A percentile compares a stretch with the other conserved stretches of the same genome.
Conservation (phyloP, 1,140 invertebrate species). For the Camponotus vicinus region DNA sequence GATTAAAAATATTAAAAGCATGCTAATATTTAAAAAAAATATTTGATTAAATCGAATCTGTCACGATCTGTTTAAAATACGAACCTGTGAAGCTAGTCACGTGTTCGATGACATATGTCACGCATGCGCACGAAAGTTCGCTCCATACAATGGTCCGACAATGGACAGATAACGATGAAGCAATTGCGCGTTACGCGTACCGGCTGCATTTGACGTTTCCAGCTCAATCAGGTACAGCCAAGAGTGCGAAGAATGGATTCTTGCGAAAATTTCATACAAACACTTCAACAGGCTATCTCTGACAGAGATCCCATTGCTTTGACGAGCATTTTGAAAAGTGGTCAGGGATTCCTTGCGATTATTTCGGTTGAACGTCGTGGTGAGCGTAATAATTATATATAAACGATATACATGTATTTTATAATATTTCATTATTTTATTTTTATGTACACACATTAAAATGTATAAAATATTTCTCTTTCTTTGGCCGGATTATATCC, state of each 20-base stretch:
- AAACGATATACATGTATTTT: neutral
- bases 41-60: too few species aligned
- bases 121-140: too few species aligned
- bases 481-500: neutral
- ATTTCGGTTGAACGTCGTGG: constrained; percentile 71
- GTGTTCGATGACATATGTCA: too few species aligned
- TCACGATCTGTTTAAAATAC: too few species aligned
- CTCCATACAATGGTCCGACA: too few species aligned
- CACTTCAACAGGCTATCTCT: constrained; percentile 56
- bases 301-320: constrained; percentile 57
- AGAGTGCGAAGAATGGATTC: constrained; percentile 73
- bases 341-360: constrained; percentile 68
- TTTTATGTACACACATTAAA: too few species aligned
- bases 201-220: neutral
- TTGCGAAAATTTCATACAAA: constrained; percentile 70
- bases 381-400: constrained; percentile 37
- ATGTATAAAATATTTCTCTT: neutral
- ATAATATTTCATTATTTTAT: neutral
- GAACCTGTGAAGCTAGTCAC: too few species aligned
- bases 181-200: neutral
- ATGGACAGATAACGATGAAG: neutral
- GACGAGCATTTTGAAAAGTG: constrained; percentile 60
- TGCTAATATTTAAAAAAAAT: too few species aligned
- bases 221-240: neutral
- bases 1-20: too few species aligned